Conservation (phyloP, 2,888 invertebrate genomes). For the Spodoptera littoralis region DNA sequence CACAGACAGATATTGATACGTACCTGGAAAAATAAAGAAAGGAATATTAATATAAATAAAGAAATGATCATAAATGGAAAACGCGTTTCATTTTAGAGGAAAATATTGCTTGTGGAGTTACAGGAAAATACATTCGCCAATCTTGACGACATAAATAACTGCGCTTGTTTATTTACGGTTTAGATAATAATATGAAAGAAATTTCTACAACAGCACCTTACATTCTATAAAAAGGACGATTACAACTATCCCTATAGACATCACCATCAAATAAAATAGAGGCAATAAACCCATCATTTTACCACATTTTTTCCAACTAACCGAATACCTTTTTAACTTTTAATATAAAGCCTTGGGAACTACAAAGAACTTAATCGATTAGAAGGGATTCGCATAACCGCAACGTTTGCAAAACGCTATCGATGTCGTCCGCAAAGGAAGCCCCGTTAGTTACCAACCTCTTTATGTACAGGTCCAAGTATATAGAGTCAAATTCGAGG, state of each 20-base stretch:
- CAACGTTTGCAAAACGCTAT: conserved; percentile 40
- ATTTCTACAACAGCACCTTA: too few relatives aligned
- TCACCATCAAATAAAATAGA: neutral
- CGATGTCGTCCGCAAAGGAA: conserved; percentile 46
- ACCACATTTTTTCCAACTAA: conserved; percentile 19
- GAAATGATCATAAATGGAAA: too few relatives aligned
- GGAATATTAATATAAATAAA: conserved; percentile 13
- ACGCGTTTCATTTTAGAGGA: too few relatives aligned
- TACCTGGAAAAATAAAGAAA: conserved; percentile 51
- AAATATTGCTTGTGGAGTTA: too few relatives aligned
- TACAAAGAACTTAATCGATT: conserved; percentile 46
- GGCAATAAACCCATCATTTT: neutral
- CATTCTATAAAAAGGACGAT: too few relatives aligned
- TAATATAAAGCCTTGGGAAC: conserved; percentile 29
- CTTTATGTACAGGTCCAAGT: conserved; percentile 10
- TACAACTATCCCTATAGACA: neutral
- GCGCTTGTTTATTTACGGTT: too few relatives aligned
- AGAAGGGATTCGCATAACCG: conserved; percentile 38
- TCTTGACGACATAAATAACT: too few relatives aligned
- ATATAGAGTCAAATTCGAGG: conserved; percentile 6
- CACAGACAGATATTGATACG: conserved; percentile 5
- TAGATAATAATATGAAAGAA: too few relatives aligned
- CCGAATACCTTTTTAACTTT: conserved; percentile 38
- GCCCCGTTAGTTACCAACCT: conserved; percentile 26
- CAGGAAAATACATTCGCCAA: too few relatives aligned